Conservation (phyloP, 2,888 invertebrate genomes). For the Caenorhabditis japonica region DNA sequence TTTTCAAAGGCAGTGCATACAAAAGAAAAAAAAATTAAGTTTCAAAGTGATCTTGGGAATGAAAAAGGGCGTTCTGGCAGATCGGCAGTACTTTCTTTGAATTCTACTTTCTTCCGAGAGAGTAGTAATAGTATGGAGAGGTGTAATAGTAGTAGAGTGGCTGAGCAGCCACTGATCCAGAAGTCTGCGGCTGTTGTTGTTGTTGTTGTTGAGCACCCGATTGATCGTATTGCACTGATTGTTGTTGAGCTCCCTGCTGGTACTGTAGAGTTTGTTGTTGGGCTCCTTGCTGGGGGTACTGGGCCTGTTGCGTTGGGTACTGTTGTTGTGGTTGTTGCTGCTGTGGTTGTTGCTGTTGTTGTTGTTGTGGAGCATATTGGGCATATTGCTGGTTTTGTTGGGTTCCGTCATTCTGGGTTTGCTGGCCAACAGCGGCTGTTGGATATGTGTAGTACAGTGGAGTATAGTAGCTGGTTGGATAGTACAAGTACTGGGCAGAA, state of each 20-base stretch:
- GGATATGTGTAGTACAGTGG: conserved; percentile 58
- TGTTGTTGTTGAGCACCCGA: conserved; percentile 1
- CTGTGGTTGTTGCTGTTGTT: conserved; percentile 19
- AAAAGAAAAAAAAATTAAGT: no score
- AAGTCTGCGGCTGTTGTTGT: conserved; percentile 15
- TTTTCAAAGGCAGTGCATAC: no score
- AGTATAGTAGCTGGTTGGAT: conserved; percentile 59
- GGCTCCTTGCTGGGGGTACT: conserved; percentile 30
- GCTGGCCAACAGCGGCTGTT: conserved; percentile 38
- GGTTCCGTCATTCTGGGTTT: conserved; percentile 22
- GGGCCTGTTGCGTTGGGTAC: no score
- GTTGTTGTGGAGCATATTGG: conserved; percentile 25
- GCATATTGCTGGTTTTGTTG: conserved; percentile 14
- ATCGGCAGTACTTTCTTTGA: no score
- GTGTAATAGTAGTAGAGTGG: conserved; percentile 58
- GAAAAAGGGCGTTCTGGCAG: no score
- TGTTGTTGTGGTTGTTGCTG: conserved; percentile 19
- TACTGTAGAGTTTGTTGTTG: conserved; percentile 48
- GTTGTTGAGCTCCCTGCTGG: conserved; percentile 7
- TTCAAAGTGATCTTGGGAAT: no score
- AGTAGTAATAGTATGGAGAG: conserved; percentile 54
- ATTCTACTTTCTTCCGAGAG: conserved; percentile 58
- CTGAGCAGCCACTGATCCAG: conserved; percentile 43
- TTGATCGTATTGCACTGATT: conserved; percentile 15
- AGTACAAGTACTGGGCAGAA: conserved; percentile 55